A percentile compares a stretch with the other conserved stretches of the same genome.
Conservation (phyloP, 2,113 vertebrate species). For the Piprites chloris region DNA sequence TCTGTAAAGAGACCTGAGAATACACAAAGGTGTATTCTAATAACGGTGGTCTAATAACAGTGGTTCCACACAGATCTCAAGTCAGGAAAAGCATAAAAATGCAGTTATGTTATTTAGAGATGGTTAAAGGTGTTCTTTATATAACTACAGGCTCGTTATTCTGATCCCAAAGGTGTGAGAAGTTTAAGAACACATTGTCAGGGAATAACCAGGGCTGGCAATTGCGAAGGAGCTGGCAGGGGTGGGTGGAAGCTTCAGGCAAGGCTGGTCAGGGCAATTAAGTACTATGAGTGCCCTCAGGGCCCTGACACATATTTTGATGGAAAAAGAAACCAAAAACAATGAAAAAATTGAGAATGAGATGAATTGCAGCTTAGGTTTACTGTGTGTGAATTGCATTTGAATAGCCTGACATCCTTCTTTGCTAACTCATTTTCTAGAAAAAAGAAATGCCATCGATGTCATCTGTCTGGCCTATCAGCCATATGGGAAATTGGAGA, state of each 20-base stretch:
- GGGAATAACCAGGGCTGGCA: background rate
- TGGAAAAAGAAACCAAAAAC: background rate
- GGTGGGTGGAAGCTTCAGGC: background rate
- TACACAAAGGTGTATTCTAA: background rate
- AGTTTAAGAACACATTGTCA: background rate
- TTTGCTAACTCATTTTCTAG: slow-evolving; percentile 13
- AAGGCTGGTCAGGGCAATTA: background rate
- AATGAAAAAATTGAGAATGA: background rate
- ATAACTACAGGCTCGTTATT: background rate
- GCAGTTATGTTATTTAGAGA: background rate
- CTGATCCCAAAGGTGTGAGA: background rate
- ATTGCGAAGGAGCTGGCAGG: background rate
- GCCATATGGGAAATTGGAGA: background rate
- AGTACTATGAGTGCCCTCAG: background rate
- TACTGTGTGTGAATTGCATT: background rate
- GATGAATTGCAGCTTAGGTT: background rate
- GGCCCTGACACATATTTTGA: background rate
- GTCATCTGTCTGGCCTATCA: background rate
- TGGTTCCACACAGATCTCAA: background rate
- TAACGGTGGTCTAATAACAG: background rate
- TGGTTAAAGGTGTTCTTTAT: background rate
- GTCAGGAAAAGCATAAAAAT: background rate
- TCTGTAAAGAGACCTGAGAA: background rate
- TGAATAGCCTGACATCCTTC: background rate
- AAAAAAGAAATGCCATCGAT: background rate